Percentiles rank a stretch among this genome's conserved stretches.
phyloP scores from a whole-genome alignment of 2,797 vertebrate genomes.

The Dermochelys coriacea region DNA sequence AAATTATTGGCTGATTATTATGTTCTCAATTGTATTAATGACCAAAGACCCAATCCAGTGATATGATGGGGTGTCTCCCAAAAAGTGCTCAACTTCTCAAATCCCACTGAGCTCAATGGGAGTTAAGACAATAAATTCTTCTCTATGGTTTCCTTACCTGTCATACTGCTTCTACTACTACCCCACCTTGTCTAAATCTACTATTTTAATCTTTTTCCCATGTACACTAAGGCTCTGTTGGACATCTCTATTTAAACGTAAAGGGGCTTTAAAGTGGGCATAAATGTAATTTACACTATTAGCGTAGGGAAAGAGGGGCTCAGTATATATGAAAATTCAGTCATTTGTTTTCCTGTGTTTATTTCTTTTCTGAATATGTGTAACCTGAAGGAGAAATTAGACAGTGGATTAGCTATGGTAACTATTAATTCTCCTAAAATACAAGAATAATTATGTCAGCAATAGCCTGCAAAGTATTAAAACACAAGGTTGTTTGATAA shows the following conservation, averaged over 20 bases:
- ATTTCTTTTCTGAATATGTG: conserved; percentile 24
- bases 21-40: fast-evolving
- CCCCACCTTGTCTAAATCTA: neutral
- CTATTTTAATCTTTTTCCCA: neutral
- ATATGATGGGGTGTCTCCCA: fast-evolving
- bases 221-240: neutral
- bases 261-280: neutral
- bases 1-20: neutral
- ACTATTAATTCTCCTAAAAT: conserved; percentile 60
- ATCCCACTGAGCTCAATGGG: neutral
- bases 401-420: conserved; percentile 51
- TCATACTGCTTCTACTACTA: neutral
- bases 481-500: conserved; percentile 59
- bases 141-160: neutral
- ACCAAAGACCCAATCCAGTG: neutral
- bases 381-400: conserved; percentile 40
- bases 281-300: fast-evolving
- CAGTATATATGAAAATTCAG: neutral
- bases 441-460: conserved; percentile 64
- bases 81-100: neutral
- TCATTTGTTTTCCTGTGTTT: conserved; percentile 26
- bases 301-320: neutral
- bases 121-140: neutral
- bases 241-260: neutral
- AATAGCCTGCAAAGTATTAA: conserved; percentile 56